phyloP scores from a whole-genome alignment of 2,888 invertebrate genomes.

The Pyrrhosoma nymphula region DNA sequence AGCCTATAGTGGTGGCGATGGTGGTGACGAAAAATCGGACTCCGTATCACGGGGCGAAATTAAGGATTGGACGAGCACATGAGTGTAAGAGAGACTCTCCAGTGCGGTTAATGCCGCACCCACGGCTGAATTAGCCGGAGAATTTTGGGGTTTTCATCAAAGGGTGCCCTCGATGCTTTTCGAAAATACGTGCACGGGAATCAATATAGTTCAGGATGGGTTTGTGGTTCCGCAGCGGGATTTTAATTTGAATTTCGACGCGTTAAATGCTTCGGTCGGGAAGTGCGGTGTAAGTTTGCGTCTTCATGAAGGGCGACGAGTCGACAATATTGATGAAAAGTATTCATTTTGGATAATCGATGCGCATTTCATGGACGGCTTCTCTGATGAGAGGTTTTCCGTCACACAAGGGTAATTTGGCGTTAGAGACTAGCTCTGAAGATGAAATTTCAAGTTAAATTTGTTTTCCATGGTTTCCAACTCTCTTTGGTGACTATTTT shows the following conservation, averaged over 20 bases:
- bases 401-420: neutral
- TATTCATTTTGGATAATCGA: neutral
- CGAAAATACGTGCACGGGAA: neutral
- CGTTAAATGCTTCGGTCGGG: constrained; percentile 8
- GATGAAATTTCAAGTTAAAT: too few species aligned
- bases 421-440: too few species aligned
- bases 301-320: neutral
- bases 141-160: neutral
- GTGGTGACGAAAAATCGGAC: neutral
- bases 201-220: neutral
- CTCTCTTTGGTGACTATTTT: too few species aligned
- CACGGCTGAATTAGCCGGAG: constrained; percentile 38
- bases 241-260: constrained; percentile 10
- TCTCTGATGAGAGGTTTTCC: neutral
- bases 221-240: neutral
- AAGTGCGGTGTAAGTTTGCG: neutral
- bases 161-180: neutral
- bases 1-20: neutral
- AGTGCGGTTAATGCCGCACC: constrained; percentile 3
- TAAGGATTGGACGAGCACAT: neutral
- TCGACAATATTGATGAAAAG: neutral
- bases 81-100: neutral
- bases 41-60: constrained; percentile 17
- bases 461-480: too few species aligned
- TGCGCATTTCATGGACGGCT: neutral